These are phyloP conservation scores for Anoplopoma fimbria DNA, from an alignment of 2,113 vertebrate genomes.

Conservation along the genomic window DNA sequence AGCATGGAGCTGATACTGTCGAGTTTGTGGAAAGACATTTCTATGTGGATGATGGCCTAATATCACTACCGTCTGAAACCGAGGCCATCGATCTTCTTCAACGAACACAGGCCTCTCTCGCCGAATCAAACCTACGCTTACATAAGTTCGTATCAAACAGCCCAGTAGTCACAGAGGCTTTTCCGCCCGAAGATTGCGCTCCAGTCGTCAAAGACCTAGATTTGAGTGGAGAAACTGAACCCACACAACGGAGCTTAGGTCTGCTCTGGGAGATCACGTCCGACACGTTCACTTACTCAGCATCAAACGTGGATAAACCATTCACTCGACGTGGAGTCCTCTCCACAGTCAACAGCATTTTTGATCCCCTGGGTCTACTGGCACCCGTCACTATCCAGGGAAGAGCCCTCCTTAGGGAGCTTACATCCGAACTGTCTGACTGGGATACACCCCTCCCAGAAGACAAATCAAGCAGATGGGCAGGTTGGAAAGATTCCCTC, in stretches of 20 bases:
- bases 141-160: constrained; percentile 14
- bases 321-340: not conserved
- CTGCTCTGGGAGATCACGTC: not conserved
- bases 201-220: not conserved
- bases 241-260: not conserved
- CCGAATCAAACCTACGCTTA: constrained; percentile 3
- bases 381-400: not conserved
- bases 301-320: not conserved
- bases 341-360: constrained; percentile 9
- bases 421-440: not conserved
- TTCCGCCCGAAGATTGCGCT: not conserved
- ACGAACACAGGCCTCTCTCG: too few relatives aligned
- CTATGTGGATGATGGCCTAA: too few relatives aligned
- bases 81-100: too few relatives aligned
- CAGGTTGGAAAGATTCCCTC: not conserved
- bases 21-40: too few relatives aligned
- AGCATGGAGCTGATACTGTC: too few relatives aligned
- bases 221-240: not conserved
- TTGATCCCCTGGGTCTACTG: not conserved
- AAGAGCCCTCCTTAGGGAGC: not conserved
- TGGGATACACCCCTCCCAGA: not conserved
- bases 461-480: not conserved
- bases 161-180: not conserved
- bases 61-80: too few relatives aligned
- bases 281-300: not conserved